Base-by-base conservation (phyloP, 2,113 vertebrate genomes). In the Lophotis ruficrista region DNA sequence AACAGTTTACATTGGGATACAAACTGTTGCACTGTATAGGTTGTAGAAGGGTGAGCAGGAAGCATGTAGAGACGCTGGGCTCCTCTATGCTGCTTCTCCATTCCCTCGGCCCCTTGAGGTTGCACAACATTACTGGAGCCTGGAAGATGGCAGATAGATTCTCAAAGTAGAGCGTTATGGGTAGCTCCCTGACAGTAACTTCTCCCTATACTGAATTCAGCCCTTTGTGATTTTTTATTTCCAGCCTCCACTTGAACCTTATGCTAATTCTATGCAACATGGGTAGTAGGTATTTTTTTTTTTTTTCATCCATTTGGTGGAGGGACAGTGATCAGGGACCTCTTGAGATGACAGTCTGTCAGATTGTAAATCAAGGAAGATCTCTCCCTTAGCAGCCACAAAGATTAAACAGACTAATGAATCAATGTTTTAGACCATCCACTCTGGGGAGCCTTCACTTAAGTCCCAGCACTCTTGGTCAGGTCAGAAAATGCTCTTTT, bases 381-480 rank as follows among this genome's bases (percentile, higher is more conserved):
- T 87, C 92, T 94, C 83, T 97, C 56, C 91, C 76, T 96, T 93
- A 96, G 82, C 70, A 91, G 96, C 82, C 79, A 78, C 79, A 91
- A 97, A 97, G 97, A 97, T 97, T 97, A 98, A 98, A 97, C 89
- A 95, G 97, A 97, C 92, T 96, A 98, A 98, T 97, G 92, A 98
- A 97, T 97, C 95, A 95, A 72, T 97, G 64, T 84, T 96, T 97
- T 91, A 87, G 87, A 94, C 79, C 47, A 57, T 89, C 83, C n/a
- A 68, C 93, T 95, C 95, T 91, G 93, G 87, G 94, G 97, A 98
- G 53, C 95, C 76, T 92, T 91, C 95, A 94, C 87, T 94, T 95
- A 78, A 94, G 89, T 94, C 85, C 89, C 91, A 95, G 97, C 66
- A 97, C 90, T 95, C 79, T n/a, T 83, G 87, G 92, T 95, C 96